phyloP scores from a whole-genome alignment of 2,888 invertebrate species.

The Epiblema foenella region DNA sequence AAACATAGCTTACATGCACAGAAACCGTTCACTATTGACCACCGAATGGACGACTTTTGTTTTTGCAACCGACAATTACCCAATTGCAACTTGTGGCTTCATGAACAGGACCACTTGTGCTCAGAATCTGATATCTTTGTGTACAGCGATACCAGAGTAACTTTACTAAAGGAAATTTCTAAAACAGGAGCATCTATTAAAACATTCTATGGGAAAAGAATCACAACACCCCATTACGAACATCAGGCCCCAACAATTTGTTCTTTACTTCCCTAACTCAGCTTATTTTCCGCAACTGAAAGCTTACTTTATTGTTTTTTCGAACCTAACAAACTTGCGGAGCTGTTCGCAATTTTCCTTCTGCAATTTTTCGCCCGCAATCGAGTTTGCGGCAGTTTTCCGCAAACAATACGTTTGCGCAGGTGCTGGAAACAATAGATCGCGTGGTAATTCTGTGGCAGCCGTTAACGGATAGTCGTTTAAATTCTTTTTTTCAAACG shows the following conservation, averaged over 20 bases:
- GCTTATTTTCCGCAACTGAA: conserved; percentile 26
- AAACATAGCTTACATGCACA: no score
- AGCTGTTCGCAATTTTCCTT: conserved; percentile 26
- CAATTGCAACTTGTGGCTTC: no score
- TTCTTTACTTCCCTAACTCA: conserved; percentile 2
- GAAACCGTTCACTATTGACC: no score
- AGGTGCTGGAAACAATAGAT: conserved; percentile 31
- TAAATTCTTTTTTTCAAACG: background rate
- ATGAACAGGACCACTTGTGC: no score
- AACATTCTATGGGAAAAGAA: no score
- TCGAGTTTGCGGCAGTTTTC: conserved; percentile 9
- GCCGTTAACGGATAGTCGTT: background rate
- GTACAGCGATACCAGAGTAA: background rate
- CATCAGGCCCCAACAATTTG: conserved; percentile 12
- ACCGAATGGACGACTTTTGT: no score
- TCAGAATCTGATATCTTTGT: background rate
- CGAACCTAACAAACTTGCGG: conserved; percentile 25
- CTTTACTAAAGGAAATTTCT: background rate
- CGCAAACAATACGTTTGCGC: conserved; percentile 30
- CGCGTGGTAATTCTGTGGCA: conserved; percentile 21
- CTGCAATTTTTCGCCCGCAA: conserved; percentile 27
- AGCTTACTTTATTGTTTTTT: conserved; percentile 31
- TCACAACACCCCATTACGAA: background rate
- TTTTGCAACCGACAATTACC: no score
- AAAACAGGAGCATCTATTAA: conserved; percentile 1